Base-by-base conservation (phyloP, 2,797 vertebrate genomes). In the Parotocinclus haroldoi region DNA sequence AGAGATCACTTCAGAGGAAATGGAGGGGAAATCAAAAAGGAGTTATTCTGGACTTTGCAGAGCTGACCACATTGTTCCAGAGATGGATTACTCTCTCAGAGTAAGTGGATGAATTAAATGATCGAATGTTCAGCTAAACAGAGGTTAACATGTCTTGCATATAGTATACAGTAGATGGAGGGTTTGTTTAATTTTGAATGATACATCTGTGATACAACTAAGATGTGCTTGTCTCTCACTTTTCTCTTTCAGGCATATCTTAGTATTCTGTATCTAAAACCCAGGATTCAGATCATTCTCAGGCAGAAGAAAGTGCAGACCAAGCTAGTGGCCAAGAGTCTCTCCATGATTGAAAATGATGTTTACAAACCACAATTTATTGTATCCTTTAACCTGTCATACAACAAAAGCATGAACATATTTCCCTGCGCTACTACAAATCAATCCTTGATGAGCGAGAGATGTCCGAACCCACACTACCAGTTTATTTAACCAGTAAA, bases 201-300 rank as follows among this genome's bases (percentile, higher is more conserved):
- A 18, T 0, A 19, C 50, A 44, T 11, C 12, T 11, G 3, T 19
- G 17, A 61, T 0, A 19, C 50, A 44, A 14, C 12, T 11, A 1
- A n/a, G 17, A 61, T n/a, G 13, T 46, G 14, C 49, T 13, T 50
- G 3, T 63, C 10, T 78, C n/a, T 72, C 7, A 60, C 11, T 63
- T 9, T 19, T 60, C 42, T 49, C 4, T 68, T 44, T 51, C 78
- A 95, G 91, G 90, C 87, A 10, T 92, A 91, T 78, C 89, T 92
- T 78, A 86, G 89, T 69, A 87, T 92, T 78, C 82, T 93, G 45
- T 93, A 94, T 72, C 84, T 94, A 83, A 93, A 93, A 78, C 91
- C 92, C 9, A 83, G 88, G 59, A 89, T 87, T 67, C 91, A 93
- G 77, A 85, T 95, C 49, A 69, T 92, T 66, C 82, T 93, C 50